Evolutionary conservation across 2,888 invertebrate genomes (phyloP), one percentile per base, ranked within the genome.

Genomic region (Xanthostigma xanthostigma): DNA sequence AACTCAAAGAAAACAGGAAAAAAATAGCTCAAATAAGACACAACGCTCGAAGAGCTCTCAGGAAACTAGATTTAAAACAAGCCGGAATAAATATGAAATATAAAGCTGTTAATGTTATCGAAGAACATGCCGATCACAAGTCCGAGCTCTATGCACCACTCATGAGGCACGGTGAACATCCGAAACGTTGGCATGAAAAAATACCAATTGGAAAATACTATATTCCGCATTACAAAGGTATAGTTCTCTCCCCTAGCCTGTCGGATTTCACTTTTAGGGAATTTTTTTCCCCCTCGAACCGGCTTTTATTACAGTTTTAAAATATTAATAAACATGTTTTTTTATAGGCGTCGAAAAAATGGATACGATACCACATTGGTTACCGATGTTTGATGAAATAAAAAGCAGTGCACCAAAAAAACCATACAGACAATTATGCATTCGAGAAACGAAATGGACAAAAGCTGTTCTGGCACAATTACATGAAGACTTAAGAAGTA

Each of bases 81-180:
- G 56, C 62, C 1, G 67, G 68, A 2, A 49, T 65, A 0, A 57
- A 60, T 1, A 60, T 60, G 33, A 68, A 64, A 50, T 72, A 72
- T 57, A 60, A 63, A 9, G 64, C 65, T 43, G 62, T 65, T 13
- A 69, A 71, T 52, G 66, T 74, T 1, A 64, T 72, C 14, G 64
- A 68, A 1, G 71, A 73, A 1, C 70, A 78, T 12, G 64, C 64
- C 0, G 73, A 79, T 55, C 76, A 74, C 37, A 67, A 74, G 33
- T 81, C 81, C 0, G 77, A 79, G 53, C 60, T 79, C 33, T 76
- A 78, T 61, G 80, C 76, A 1, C 81, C 83, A 0, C 63, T 77
- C 35, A 72, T 78, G 45, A 62, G 81, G 36, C 72, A 78, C 58
- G 83, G 83, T 0, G 75, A 76, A 55, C 75, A 80, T 71, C 78